phyloP scores from a whole-genome alignment of 2,888 invertebrate genomes.

The Dysmachus trigonus region DNA sequence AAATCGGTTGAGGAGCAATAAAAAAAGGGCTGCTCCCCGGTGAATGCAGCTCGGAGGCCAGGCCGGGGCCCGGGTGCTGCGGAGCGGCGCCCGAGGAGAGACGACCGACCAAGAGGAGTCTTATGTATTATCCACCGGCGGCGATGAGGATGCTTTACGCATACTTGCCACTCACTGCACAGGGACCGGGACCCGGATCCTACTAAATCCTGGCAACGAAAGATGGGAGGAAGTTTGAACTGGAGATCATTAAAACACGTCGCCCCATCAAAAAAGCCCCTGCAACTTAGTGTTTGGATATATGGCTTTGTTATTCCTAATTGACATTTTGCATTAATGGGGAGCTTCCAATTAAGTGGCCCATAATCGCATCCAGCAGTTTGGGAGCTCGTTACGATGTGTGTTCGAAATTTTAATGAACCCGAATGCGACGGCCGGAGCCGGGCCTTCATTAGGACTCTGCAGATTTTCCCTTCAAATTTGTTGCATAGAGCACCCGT shows the following conservation, averaged over 20 bases:
- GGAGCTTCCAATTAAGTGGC: conserved; percentile 54
- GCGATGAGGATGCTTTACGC: conserved; percentile 46
- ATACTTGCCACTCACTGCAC: conserved; percentile 1
- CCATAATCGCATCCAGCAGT: conserved; percentile 27
- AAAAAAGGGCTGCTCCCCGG: conserved; percentile 43
- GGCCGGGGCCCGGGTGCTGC: background rate
- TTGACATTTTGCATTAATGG: conserved; percentile 54
- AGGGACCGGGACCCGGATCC: conserved; percentile 47
- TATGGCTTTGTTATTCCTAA: conserved; percentile 55
- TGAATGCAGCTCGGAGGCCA: background rate
- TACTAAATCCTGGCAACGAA: conserved; percentile 41
- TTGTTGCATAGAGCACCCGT: background rate
- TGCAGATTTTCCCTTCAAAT: background rate
- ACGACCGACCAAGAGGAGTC: conserved; percentile 39
- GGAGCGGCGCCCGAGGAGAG: conserved; percentile 20
- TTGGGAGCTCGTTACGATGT: conserved; percentile 47
- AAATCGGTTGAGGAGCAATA: conserved; percentile 51
- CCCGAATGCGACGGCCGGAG: conserved; percentile 29
- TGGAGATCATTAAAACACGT: conserved; percentile 49
- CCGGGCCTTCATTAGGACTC: background rate
- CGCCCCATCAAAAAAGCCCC: conserved; percentile 48
- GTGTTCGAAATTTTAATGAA: conserved; percentile 55
- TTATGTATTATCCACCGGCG: conserved; percentile 30
- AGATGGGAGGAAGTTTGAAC: conserved; percentile 41
- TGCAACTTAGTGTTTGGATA: conserved; percentile 52